Conservation (phyloP, 1,140 invertebrate genomes). For the Zaprionus davidi region DNA sequence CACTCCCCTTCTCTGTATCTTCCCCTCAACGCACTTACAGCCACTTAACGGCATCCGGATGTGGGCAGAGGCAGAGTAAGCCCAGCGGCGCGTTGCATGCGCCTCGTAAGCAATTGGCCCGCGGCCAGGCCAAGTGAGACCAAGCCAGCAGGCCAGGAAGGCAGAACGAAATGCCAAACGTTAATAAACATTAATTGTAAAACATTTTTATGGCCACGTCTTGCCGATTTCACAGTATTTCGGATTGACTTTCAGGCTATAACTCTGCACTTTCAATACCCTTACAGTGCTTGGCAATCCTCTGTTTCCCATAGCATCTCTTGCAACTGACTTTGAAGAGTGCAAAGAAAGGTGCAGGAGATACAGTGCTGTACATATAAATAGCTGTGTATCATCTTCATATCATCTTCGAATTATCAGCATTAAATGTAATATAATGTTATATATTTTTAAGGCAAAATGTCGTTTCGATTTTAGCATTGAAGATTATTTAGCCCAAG, state of each 20-base stretch:
- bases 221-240: conserved; percentile 18
- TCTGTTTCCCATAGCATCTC: neutral
- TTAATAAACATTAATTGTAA: conserved; percentile 79
- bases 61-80: neutral
- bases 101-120: conserved; percentile 44
- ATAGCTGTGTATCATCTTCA: too few species aligned
- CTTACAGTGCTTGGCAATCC: conserved; percentile 23
- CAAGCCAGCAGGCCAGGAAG: conserved; percentile 2
- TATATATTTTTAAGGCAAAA: too few species aligned
- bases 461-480: too few species aligned
- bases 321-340: too few species aligned
- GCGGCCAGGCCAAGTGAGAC: conserved; percentile 18
- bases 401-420: too few species aligned
- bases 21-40: conserved; percentile 55
- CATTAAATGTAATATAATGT: too few species aligned
- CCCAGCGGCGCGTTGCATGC: conserved; percentile 24
- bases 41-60: conserved; percentile 72
- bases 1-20: neutral
- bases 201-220: conserved; percentile 46
- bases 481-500: too few species aligned
- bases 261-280: conserved; percentile 36
- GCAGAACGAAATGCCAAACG: conserved; percentile 44
- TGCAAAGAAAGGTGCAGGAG: too few species aligned
- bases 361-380: too few species aligned
- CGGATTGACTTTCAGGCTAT: conserved; percentile 18